These are phyloP conservation scores for Andrena cerasifolii DNA, from an alignment of 1,140 invertebrate genomes.

Conservation along the genomic window DNA sequence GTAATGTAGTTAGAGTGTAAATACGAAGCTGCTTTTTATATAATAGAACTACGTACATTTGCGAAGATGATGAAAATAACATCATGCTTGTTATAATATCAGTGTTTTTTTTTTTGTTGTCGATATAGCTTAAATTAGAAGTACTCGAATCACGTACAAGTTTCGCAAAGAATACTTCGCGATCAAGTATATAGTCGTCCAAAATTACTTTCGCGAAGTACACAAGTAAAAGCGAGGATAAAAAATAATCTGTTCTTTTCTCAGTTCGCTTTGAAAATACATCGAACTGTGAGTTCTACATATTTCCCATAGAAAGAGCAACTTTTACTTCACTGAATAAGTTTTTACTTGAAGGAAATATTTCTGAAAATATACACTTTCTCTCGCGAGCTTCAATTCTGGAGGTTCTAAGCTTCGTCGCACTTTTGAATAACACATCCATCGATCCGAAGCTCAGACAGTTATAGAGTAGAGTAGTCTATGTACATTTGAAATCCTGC, in stretches of 20 bases:
- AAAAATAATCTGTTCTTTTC: constrained; percentile 39
- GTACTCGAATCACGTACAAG: constrained; percentile 10
- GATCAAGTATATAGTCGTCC: constrained; percentile 42
- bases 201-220: constrained; percentile 46
- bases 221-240: constrained; percentile 33
- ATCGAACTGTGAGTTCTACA: constrained; percentile 11
- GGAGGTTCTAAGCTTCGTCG: constrained; percentile 12
- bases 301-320: constrained; percentile 1
- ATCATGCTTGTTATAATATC: not conserved
- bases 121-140: constrained; percentile 11
- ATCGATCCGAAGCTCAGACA: constrained; percentile 7
- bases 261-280: constrained; percentile 29
- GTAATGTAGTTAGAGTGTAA: constrained; percentile 48
- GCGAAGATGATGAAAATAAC: constrained; percentile 30
- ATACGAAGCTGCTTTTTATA: constrained; percentile 40
- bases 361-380: constrained; percentile 46
- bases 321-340: constrained; percentile 11
- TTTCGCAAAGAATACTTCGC: constrained; percentile 36
- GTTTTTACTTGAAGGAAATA: constrained; percentile 10
- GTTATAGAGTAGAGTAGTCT: constrained; percentile 6
- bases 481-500: constrained; percentile 32
- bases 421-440: constrained; percentile 2
- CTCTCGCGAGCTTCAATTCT: constrained; percentile 26
- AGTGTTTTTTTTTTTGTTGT: not conserved
- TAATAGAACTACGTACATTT: constrained; percentile 30